These are phyloP conservation scores for Limnephilus lunatus DNA, from an alignment of 2,888 invertebrate genomes.

Conservation along the genomic window DNA sequence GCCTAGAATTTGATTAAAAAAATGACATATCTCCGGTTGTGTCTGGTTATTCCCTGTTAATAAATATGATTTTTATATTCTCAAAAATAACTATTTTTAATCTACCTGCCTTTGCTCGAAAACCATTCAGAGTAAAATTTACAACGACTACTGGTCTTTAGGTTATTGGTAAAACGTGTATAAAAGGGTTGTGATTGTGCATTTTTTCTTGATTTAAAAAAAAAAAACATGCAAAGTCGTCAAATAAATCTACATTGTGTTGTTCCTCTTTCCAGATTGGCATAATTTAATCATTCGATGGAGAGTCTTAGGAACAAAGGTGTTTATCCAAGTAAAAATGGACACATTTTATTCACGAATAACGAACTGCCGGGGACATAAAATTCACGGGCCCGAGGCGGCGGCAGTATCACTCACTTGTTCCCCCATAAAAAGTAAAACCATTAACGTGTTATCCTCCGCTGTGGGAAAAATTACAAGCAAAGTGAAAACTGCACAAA, in stretches of 20 bases:
- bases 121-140: background rate
- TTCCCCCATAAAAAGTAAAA: constrained; percentile 61
- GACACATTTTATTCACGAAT: constrained; percentile 31
- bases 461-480: constrained; percentile 43
- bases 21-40: no score
- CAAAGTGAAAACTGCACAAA: constrained; percentile 59
- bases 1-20: no score
- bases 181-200: no score
- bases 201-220: background rate
- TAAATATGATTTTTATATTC: no score
- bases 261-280: background rate
- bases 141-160: background rate
- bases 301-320: background rate
- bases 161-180: background rate
- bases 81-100: no score
- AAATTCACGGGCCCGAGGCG: constrained; percentile 48
- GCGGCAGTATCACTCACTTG: constrained; percentile 59
- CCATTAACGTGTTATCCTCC: constrained; percentile 61
- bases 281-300: background rate
- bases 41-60: no score
- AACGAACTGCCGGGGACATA: constrained; percentile 27
- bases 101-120: background rate
- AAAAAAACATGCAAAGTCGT: background rate
- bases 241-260: background rate
- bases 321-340: constrained; percentile 10